These are phyloP conservation scores for Rhopilema esculentum DNA, from an alignment of 30 jellyfish, hydroid and myxozoan genomes.

Conservation along the genomic window DNA sequence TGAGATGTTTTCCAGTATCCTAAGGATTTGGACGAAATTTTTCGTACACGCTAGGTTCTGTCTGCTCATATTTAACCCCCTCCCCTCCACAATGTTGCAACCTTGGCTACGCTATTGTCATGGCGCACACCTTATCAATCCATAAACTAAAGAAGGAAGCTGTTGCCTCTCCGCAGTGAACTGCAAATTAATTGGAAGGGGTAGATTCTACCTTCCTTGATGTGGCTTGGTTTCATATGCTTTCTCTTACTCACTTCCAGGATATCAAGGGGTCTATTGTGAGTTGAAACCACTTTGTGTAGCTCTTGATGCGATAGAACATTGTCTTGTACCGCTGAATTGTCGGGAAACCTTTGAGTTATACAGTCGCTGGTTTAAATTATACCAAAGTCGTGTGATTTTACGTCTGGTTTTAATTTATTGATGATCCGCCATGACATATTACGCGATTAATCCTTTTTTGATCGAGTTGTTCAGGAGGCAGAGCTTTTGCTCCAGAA, in stretches of 20 bases:
- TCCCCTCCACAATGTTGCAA: background rate
- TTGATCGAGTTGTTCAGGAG: background rate
- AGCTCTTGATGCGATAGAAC: background rate
- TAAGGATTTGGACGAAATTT: too few species aligned
- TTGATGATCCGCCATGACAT: background rate
- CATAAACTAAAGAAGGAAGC: too few species aligned
- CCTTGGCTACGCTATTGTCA: background rate
- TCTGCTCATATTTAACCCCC: background rate
- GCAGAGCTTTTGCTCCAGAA: background rate
- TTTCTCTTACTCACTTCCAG: too few species aligned
- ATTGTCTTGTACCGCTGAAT: background rate
- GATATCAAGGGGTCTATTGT: too few species aligned
- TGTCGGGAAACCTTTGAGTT: background rate
- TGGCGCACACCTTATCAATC: background rate
- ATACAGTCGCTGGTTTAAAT: background rate
- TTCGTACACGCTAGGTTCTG: too few species aligned
- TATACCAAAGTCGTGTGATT: background rate
- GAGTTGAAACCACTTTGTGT: too few species aligned
- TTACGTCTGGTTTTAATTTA: background rate
- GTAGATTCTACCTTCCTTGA: too few species aligned
- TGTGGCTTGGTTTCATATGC: too few species aligned
- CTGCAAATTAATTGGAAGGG: too few species aligned
- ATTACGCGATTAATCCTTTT: background rate
- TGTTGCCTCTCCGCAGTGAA: too few species aligned
- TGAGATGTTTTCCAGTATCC: too few species aligned